A percentile compares a stretch with the other conserved stretches of the same genome.
Evolutionary conservation across 2,888 invertebrate genomes (phyloP).

Genomic region (Heteropelma amictum): DNA sequence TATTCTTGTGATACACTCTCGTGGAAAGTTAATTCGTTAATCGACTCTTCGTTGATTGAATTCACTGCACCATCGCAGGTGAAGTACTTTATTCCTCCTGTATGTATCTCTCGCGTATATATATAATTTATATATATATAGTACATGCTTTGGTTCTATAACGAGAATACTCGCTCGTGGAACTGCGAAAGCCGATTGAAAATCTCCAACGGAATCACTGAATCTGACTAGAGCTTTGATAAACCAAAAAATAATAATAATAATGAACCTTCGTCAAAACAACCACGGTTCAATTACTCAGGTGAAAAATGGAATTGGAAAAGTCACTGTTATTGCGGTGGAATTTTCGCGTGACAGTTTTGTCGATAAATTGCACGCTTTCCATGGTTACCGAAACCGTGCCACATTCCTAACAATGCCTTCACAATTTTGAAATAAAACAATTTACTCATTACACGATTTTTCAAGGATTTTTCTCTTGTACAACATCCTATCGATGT

Average conservation of each 20-base stretch:
- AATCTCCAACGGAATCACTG: not conserved
- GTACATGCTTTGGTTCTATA: not conserved
- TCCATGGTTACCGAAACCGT: constrained; percentile 48
- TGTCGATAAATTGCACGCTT: constrained; percentile 43
- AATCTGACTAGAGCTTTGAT: too few species aligned
- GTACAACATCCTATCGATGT: not conserved
- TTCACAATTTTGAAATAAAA: not conserved
- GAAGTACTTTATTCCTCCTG: not conserved
- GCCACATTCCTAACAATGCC: constrained; percentile 2
- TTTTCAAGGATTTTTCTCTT: not conserved
- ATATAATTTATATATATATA: too few species aligned
- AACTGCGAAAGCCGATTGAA: constrained; percentile 12
- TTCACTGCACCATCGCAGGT: not conserved
- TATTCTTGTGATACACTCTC: not conserved
- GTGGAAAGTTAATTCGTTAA: constrained; percentile 1
- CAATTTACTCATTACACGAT: not conserved
- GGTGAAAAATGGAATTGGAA: not conserved
- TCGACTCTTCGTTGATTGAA: constrained; percentile 26
- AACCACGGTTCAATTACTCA: not conserved
- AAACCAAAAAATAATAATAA: too few species aligned
- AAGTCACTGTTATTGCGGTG: constrained; percentile 9
- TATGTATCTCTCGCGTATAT: not conserved
- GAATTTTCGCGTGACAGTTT: constrained; percentile 40
- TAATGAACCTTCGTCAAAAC: too few species aligned
- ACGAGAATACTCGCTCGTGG: constrained; percentile 5